Conservation (phyloP, 1,140 invertebrate genomes). For the Drosophila nannoptera region DNA sequence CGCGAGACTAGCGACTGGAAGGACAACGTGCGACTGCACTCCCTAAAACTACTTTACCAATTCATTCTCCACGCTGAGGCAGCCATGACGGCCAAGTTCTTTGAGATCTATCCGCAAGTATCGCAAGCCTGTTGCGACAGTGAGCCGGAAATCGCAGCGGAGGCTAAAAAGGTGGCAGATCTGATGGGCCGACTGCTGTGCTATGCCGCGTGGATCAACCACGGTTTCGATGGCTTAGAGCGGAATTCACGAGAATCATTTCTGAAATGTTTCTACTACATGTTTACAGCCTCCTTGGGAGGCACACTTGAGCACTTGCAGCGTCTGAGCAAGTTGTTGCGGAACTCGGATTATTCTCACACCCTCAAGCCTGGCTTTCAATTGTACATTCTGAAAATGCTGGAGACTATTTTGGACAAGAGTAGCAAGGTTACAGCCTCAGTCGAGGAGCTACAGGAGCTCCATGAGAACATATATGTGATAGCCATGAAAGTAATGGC, state of each 20-base stretch:
- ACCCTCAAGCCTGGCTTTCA: conserved; percentile 66
- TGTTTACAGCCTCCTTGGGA: conserved; percentile 82
- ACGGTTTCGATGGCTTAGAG: conserved; percentile 65
- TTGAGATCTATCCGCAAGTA: conserved; percentile 79
- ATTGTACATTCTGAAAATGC: conserved; percentile 49
- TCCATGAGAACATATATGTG: conserved; percentile 54
- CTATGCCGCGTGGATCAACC: conserved; percentile 69
- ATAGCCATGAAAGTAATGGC: conserved; percentile 60
- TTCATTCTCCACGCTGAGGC: conserved; percentile 86
- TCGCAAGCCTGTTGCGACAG: conserved; percentile 79
- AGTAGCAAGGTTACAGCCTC: conserved; percentile 28
- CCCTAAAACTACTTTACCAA: conserved; percentile 85
- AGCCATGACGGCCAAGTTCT: conserved; percentile 83
- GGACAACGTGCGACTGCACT: conserved; percentile 84
- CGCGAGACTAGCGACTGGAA: conserved; percentile 87
- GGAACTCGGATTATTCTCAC: conserved; percentile 74
- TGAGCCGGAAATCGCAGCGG: conserved; percentile 43
- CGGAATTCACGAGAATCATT: conserved; percentile 65
- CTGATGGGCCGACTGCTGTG: conserved; percentile 66
- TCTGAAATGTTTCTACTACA: conserved; percentile 79
- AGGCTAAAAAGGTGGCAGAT: conserved; percentile 69
- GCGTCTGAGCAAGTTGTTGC: conserved; percentile 70
- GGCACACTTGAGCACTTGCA: conserved; percentile 80
- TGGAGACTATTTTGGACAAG: conserved; percentile 61
- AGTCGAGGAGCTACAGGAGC: conserved; percentile 35